phyloP scores from a whole-genome alignment of 2,888 invertebrate species.

The Caenorhabditis becei region DNA sequence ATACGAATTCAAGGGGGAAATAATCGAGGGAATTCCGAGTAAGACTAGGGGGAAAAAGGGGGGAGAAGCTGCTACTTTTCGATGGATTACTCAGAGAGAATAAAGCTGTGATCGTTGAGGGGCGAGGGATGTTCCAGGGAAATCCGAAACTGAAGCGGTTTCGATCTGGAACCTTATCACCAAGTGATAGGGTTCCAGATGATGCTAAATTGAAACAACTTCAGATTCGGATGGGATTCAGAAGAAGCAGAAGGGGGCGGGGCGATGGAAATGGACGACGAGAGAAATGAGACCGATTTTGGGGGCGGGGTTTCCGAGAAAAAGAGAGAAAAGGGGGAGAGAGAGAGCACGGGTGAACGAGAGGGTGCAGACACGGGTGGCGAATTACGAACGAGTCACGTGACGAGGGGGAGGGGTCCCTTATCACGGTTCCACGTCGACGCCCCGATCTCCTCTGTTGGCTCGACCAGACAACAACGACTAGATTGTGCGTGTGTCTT shows the following conservation, averaged over 20 bases:
- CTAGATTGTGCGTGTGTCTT: not conserved
- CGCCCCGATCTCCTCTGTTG: not conserved
- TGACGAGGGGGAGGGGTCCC: too few relatives aligned
- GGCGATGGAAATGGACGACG: slow-evolving; percentile 3
- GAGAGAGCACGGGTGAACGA: not conserved
- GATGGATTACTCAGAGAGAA: too few relatives aligned
- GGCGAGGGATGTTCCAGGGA: too few relatives aligned
- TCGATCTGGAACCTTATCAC: too few relatives aligned
- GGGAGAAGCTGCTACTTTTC: too few relatives aligned
- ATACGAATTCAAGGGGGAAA: too few relatives aligned
- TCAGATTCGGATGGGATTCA: not conserved
- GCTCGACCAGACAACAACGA: not conserved
- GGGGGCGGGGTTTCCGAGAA: not conserved
- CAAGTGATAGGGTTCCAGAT: not conserved
- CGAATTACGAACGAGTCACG: not conserved
- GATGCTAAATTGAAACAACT: too few relatives aligned
- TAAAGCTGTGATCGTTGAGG: too few relatives aligned
- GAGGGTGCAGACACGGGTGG: not conserved
- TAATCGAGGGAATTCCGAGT: too few relatives aligned
- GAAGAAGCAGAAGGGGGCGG: not conserved
- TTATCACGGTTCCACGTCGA: not conserved
- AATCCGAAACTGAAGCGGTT: too few relatives aligned
- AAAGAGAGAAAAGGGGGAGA: slow-evolving; percentile 6
- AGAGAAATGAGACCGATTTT: not conserved
- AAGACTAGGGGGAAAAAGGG: too few relatives aligned